Evolutionary conservation across 2,888 invertebrate genomes (phyloP).

Genomic region (Drosophila fulvimacula): DNA sequence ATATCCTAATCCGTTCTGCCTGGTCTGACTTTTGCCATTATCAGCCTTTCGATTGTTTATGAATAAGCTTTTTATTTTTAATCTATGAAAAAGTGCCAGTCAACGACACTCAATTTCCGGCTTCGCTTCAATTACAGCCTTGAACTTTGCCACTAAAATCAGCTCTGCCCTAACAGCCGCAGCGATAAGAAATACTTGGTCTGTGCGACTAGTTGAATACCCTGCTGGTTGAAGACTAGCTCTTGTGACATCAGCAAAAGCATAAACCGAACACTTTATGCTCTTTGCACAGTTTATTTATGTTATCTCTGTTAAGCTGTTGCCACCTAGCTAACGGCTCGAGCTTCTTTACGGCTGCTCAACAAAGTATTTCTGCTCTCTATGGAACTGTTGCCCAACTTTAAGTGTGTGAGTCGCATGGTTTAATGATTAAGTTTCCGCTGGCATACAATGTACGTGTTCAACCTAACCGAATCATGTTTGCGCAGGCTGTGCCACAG

Average conservation of each 20-base stretch:
- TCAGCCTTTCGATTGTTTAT: neutral
- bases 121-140: conserved; percentile 51
- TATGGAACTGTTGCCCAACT: conserved; percentile 27
- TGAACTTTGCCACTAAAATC: conserved; percentile 45
- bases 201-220: neutral
- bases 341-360: neutral
- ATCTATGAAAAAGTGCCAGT: conserved; percentile 15
- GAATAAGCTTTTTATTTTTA: neutral
- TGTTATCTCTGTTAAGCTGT: neutral
- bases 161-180: neutral
- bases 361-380: neutral
- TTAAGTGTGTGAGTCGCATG: conserved; percentile 13
- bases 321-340: neutral
- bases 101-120: conserved; percentile 35
- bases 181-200: neutral
- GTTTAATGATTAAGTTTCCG: conserved; percentile 6
- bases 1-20: neutral
- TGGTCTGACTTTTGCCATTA: neutral
- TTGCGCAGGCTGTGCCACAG: conserved; percentile 34
- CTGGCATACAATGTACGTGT: conserved; percentile 42
- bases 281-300: no score
- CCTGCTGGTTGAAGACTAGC: neutral
- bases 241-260: neutral
- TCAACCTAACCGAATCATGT: conserved; percentile 46
- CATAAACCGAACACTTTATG: neutral